Conservation (phyloP, 2,113 vertebrate species). For the Tupaia tana region DNA sequence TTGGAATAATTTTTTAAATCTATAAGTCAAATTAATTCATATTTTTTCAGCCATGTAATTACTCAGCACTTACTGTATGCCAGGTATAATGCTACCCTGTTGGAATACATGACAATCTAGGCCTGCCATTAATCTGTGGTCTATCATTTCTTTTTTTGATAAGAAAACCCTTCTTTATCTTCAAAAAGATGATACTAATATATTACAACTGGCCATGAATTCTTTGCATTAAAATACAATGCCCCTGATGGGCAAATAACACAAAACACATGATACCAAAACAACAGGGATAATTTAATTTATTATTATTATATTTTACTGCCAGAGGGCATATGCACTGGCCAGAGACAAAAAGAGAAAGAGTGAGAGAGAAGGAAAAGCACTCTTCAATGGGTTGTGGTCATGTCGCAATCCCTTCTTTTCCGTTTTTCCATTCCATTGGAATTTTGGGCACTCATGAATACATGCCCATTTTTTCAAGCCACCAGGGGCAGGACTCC, state of each 20-base stretch:
- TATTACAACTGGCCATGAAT: background rate
- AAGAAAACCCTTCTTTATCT: background rate
- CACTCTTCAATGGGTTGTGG: too few relatives aligned
- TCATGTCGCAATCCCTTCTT: too few relatives aligned
- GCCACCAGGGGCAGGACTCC: too few relatives aligned
- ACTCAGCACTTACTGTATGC: background rate
- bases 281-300: background rate
- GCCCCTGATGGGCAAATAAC: background rate
- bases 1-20: background rate
- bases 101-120: background rate
- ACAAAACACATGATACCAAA: background rate
- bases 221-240: conserved; percentile 10
- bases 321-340: too few relatives aligned
- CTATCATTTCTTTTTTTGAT: background rate
- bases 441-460: too few relatives aligned
- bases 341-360: too few relatives aligned
- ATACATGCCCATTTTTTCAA: too few relatives aligned
- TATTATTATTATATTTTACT: too few relatives aligned
- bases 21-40: conserved; percentile 10
- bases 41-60: background rate
- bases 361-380: too few relatives aligned
- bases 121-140: background rate
- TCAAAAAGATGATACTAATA: conserved; percentile 24
- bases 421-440: too few relatives aligned
- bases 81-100: background rate